These are phyloP conservation scores for Oryzias sinensis DNA, from an alignment of 2,797 vertebrate species.

Conservation along the genomic window DNA sequence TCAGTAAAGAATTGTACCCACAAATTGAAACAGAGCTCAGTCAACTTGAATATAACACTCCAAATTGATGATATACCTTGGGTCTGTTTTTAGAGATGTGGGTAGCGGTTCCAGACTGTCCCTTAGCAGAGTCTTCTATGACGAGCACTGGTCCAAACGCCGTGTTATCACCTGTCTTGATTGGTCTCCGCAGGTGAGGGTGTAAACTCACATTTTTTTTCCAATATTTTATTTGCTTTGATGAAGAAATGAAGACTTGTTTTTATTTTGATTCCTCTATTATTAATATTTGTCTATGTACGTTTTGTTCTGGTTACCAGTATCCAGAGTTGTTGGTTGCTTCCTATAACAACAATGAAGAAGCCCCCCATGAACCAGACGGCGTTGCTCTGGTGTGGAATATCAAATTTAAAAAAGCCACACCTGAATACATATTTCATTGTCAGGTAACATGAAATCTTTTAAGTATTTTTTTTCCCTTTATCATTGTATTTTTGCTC, in stretches of 20 bases:
- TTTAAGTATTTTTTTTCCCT: no score
- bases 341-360: slow-evolving; percentile 97
- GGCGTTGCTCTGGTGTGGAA: slow-evolving; percentile 96
- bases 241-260: not conserved
- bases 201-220: slow-evolving; percentile 1
- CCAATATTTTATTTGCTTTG: not conserved
- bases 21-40: not conserved
- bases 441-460: slow-evolving; percentile 85
- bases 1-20: not conserved
- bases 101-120: slow-evolving; percentile 90
- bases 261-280: slow-evolving; percentile 12
- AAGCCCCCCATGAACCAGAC: slow-evolving; percentile 94
- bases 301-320: slow-evolving; percentile 59
- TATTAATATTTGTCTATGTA: not conserved
- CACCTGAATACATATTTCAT: slow-evolving; percentile 96
- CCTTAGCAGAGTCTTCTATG: slow-evolving; percentile 91
- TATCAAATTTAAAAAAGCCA: slow-evolving; percentile 98
- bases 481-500: no score
- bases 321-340: slow-evolving; percentile 96
- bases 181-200: slow-evolving; percentile 93
- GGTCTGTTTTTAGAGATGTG: slow-evolving; percentile 62
- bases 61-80: slow-evolving; percentile 18
- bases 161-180: slow-evolving; percentile 96
- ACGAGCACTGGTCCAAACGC: slow-evolving; percentile 97
- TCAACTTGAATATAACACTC: slow-evolving; percentile 1